A percentile compares a stretch with the other conserved stretches of the same genome.
Evolutionary conservation across 2,113 vertebrate genomes (phyloP).

Genomic region (Oostethus manadensis): DNA sequence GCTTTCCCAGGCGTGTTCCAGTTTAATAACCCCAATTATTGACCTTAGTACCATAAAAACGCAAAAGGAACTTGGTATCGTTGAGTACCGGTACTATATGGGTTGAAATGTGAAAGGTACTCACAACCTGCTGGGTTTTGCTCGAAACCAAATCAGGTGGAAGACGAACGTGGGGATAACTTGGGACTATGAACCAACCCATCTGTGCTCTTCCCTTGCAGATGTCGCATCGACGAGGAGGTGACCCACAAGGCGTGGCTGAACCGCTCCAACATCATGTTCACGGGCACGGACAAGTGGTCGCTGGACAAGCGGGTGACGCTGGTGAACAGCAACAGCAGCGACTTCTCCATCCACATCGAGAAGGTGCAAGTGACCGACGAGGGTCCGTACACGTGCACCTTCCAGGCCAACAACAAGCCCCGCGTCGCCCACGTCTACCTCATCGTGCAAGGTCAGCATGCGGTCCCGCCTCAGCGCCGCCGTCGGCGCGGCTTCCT

Average conservation of each 20-base stretch:
- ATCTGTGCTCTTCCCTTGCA: slow-evolving; percentile 39
- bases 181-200: too few relatives aligned
- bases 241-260: slow-evolving; percentile 90
- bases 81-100: too few relatives aligned
- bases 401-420: slow-evolving; percentile 84
- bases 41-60: too few relatives aligned
- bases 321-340: slow-evolving; percentile 79
- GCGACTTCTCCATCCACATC: slow-evolving; percentile 86
- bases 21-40: too few relatives aligned
- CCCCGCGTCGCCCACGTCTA: slow-evolving; percentile 83
- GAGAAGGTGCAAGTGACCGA: slow-evolving; percentile 79
- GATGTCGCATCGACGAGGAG: slow-evolving; percentile 85
- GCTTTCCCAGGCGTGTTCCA: too few relatives aligned
- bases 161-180: too few relatives aligned
- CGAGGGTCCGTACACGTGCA: slow-evolving; percentile 88
- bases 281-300: slow-evolving; percentile 87
- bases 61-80: too few relatives aligned
- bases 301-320: slow-evolving; percentile 82
- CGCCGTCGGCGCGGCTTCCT: neutral
- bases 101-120: too few relatives aligned
- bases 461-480: neutral
- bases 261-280: slow-evolving; percentile 90
- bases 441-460: slow-evolving; percentile 88
- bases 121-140: too few relatives aligned
- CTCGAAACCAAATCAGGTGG: too few relatives aligned